Evolutionary conservation across 1,140 invertebrate genomes (phyloP).

Genomic region (Tetragonula clypearis): DNA sequence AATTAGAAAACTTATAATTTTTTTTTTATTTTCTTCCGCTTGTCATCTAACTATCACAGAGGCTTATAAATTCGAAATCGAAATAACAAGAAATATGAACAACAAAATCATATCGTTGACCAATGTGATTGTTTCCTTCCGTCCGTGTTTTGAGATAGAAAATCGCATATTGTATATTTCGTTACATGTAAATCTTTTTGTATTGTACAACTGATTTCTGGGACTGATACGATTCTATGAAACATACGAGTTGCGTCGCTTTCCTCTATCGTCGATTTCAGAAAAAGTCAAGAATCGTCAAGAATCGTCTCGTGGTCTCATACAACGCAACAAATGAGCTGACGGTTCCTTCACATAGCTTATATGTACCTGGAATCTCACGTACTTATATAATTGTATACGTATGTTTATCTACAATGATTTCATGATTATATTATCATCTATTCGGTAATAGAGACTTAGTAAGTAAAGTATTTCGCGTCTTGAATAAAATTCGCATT

Average conservation of each 20-base stretch:
- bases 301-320: not conserved
- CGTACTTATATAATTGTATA: not conserved
- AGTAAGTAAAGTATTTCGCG: slow-evolving; percentile 6
- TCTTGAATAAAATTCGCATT: not conserved
- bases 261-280: slow-evolving; percentile 22
- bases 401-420: not conserved
- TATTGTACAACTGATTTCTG: not conserved
- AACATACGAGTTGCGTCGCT: not conserved
- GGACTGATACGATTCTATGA: not conserved
- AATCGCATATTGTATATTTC: not conserved
- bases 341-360: not conserved
- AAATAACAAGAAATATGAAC: not conserved
- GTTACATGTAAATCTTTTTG: not conserved
- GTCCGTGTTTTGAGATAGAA: slow-evolving; percentile 5
- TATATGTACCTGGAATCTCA: not conserved
- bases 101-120: not conserved
- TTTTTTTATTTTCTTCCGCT: not conserved
- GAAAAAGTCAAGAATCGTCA: not conserved
- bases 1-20: slow-evolving; percentile 35
- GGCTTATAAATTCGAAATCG: slow-evolving; percentile 6
- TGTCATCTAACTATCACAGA: slow-evolving; percentile 31
- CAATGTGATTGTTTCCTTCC: not conserved
- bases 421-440: not conserved
- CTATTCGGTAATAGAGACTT: not conserved
- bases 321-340: not conserved